Evolutionary conservation across 2,888 invertebrate genomes (phyloP), one percentile per base, ranked within the genome.

Genomic region (Epinotia brunnichana): DNA sequence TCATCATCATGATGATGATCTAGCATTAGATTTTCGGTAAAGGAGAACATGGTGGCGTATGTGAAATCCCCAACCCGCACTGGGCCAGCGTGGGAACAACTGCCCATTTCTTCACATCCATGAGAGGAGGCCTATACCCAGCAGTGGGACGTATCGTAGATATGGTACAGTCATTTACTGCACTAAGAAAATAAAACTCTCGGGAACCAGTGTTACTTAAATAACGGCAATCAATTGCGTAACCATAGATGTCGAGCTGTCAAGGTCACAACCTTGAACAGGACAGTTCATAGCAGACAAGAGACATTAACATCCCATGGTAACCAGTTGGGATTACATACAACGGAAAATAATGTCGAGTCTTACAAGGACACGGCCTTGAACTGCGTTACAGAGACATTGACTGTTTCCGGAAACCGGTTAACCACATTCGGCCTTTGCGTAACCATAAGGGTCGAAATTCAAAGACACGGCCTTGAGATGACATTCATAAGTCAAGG

Each of bases 251-350:
- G 21, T 56, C 10, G 53, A 68, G 59, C 11, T 29, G 17, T 44
- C 69, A 69, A 62, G 54, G 66, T 56, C 66, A 11, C 54, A 39
- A 17, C 64, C 54, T 64, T 64, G 54, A 64, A 64, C 54, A 19
- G 54, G 51, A 13, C 39, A 3, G 2, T 41, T n/a, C 19, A 29
- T 29, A 7, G 21, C 2, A 24, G 2, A 24, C 21, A 24, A 24
- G 21, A 24, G 2, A 24, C 21, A 29, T 29, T 29, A 29, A 29
- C 29, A 29, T 29, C 29, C 29, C 29, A 7, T 10, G 11, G 21
- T 3, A 54, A 54, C 54, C 54, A 54, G 54, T 54, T 19, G 19
- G 11, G 21, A 3, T 19, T 19, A 19, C 54, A 41, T 3, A 15
- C 35, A 35, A 0, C 35, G 1, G 35, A 35, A 7, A 19, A 3